These are phyloP conservation scores for Diogma glabrata DNA, from an alignment of 2,888 invertebrate genomes.

Conservation along the genomic window DNA sequence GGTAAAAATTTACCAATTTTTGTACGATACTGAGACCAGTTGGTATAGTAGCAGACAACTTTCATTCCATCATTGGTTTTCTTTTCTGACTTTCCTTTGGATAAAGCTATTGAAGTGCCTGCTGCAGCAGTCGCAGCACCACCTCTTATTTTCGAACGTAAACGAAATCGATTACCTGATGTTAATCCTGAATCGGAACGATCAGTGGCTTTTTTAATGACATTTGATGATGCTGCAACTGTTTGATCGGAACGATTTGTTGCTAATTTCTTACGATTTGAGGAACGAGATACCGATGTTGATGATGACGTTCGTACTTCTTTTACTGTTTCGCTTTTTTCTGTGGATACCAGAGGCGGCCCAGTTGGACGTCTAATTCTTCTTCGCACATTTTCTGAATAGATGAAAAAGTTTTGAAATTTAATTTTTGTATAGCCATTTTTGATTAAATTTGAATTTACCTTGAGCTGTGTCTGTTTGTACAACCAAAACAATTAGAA, in stretches of 20 bases:
- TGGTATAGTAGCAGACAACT: constrained; percentile 92
- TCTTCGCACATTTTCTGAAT: constrained; percentile 7
- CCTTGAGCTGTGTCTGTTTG: constrained; percentile 46
- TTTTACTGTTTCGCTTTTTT: constrained; percentile 17
- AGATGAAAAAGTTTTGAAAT: background rate
- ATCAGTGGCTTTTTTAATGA: constrained; percentile 24
- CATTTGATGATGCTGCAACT: constrained; percentile 19
- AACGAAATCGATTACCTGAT: constrained; percentile 49
- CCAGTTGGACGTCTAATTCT: constrained; percentile 27
- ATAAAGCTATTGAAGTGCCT: constrained; percentile 42
- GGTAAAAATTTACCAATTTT: constrained; percentile 86
- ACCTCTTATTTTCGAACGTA: constrained; percentile 40
- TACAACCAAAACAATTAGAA: constrained; percentile 44
- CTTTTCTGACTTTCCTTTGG: constrained; percentile 43
- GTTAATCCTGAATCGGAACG: constrained; percentile 49
- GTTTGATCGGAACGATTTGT: constrained; percentile 18
- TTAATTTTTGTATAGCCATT: background rate
- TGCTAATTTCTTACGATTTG: constrained; percentile 28
- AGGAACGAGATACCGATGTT: constrained; percentile 44
- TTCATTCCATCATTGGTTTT: constrained; percentile 63
- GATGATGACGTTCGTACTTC: constrained; percentile 30
- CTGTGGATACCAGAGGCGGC: constrained; percentile 5
- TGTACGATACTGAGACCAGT: constrained; percentile 94
- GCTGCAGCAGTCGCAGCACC: constrained; percentile 49
- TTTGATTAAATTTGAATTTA: constrained; percentile 30